A percentile compares a stretch with the other conserved stretches of the same genome.
Evolutionary conservation across 1,140 invertebrate genomes (phyloP).

Genomic region (Caenorhabditis brenneri): DNA sequence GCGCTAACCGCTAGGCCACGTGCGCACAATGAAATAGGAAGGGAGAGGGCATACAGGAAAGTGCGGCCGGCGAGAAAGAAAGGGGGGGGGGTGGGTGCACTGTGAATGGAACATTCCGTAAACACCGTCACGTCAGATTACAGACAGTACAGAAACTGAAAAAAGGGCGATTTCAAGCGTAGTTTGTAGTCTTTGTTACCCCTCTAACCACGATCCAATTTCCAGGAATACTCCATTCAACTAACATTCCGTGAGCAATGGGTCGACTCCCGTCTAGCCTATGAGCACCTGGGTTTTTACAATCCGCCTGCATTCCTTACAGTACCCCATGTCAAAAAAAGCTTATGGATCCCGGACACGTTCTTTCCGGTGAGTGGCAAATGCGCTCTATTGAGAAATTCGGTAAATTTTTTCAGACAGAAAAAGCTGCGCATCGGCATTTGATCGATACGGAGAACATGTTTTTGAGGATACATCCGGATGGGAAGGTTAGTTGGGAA

Average conservation of each 20-base stretch:
- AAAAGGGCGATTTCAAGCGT: no score
- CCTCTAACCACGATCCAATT: neutral
- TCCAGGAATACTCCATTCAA: conserved; percentile 59
- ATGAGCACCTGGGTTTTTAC: conserved; percentile 46
- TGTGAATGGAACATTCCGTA: no score
- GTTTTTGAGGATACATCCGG: conserved; percentile 56
- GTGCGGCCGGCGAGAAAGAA: no score
- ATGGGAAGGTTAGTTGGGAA: conserved; percentile 49
- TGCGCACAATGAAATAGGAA: no score
- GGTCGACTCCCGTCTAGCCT: conserved; percentile 54
- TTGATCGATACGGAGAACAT: conserved; percentile 59
- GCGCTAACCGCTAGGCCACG: no score
- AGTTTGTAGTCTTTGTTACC: no score
- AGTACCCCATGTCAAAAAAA: conserved; percentile 58
- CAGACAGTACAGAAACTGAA: no score
- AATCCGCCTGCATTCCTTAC: conserved; percentile 55
- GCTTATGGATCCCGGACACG: conserved; percentile 59
- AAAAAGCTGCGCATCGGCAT: conserved; percentile 57
- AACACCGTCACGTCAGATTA: no score
- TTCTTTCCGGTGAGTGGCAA: conserved; percentile 56
- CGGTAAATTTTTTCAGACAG: conserved; percentile 50
- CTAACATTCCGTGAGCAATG: conserved; percentile 59
- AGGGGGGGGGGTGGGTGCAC: no score
- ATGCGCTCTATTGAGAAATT: neutral
- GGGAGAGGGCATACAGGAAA: no score